phyloP scores from a whole-genome alignment of 1,140 invertebrate genomes.

The Hypsibius dujardini region DNA sequence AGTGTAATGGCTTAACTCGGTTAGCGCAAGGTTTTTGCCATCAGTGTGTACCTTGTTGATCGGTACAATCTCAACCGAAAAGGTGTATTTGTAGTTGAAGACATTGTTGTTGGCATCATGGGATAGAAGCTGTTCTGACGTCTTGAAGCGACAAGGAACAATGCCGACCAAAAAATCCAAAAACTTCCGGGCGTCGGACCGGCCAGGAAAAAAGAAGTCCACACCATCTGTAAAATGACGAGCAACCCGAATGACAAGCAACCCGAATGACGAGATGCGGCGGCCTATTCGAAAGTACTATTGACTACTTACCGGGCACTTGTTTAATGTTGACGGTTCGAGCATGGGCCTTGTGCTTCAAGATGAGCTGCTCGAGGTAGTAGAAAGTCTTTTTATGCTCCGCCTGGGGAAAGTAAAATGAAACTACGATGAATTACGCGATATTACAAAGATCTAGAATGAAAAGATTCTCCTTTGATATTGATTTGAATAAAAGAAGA shows the following conservation, averaged over 20 bases:
- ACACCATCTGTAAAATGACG: constrained; percentile 55
- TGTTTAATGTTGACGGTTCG: constrained; percentile 84
- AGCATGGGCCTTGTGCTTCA: constrained; percentile 82
- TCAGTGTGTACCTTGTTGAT: constrained; percentile 54
- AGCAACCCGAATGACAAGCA: not conserved
- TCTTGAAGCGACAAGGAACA: constrained; percentile 61
- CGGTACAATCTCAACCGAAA: constrained; percentile 82
- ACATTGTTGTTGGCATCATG: constrained; percentile 92
- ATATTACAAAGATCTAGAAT: not conserved
- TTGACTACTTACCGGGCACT: constrained; percentile 48
- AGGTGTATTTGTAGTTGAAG: constrained; percentile 76
- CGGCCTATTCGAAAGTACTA: not conserved
- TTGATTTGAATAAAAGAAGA: constrained; percentile 18
- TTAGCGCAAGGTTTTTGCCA: not conserved
- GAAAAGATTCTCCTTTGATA: constrained; percentile 12
- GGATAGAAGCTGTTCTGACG: constrained; percentile 85
- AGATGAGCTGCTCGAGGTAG: constrained; percentile 88
- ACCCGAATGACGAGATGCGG: no score
- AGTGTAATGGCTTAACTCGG: not conserved
- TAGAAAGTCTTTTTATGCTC: constrained; percentile 95
- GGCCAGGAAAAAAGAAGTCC: constrained; percentile 82
- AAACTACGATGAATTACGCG: constrained; percentile 16
- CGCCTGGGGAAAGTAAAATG: constrained; percentile 44
- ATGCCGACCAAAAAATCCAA: constrained; percentile 75
- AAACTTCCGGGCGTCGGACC: constrained; percentile 79